phyloP scores from a whole-genome alignment of 2,113 vertebrate species.

The Gymnarchus niloticus region DNA sequence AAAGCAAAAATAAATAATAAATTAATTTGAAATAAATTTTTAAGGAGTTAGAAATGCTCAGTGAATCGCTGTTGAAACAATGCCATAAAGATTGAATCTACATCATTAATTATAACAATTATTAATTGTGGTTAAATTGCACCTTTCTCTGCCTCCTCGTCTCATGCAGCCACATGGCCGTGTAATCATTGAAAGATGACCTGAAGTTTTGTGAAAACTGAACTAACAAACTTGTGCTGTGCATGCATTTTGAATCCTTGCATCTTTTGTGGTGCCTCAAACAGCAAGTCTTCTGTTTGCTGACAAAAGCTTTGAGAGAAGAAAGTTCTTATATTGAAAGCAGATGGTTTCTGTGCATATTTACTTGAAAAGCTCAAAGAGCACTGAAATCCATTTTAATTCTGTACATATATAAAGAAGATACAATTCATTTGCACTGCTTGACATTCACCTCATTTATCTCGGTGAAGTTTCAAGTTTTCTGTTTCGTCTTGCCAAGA shows the following conservation, averaged over 20 bases:
- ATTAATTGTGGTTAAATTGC: background rate
- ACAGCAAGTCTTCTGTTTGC: background rate
- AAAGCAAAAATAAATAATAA: too few relatives aligned
- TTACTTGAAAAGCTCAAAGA: constrained; percentile 28
- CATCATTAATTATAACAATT: too few relatives aligned
- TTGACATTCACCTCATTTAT: constrained; percentile 35
- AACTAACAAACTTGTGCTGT: background rate
- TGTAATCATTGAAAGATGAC: background rate
- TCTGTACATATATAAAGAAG: background rate
- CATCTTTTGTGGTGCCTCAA: background rate
- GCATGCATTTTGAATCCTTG: background rate
- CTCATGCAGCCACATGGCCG: background rate
- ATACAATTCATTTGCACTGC: constrained; percentile 32
- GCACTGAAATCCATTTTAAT: constrained; percentile 24
- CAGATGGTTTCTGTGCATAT: constrained; percentile 30
- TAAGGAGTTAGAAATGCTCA: too few relatives aligned
- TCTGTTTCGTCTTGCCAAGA: constrained; percentile 46
- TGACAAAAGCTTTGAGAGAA: constrained; percentile 18
- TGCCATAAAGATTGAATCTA: too few relatives aligned
- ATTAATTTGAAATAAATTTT: too few relatives aligned
- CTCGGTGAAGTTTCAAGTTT: constrained; percentile 25
- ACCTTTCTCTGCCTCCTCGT: background rate
- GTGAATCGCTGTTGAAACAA: too few relatives aligned
- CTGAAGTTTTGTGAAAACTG: background rate
- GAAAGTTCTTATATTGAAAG: background rate